Evolutionary conservation across 2,113 vertebrate genomes (phyloP).

Genomic region (Danionella cerebrum): DNA sequence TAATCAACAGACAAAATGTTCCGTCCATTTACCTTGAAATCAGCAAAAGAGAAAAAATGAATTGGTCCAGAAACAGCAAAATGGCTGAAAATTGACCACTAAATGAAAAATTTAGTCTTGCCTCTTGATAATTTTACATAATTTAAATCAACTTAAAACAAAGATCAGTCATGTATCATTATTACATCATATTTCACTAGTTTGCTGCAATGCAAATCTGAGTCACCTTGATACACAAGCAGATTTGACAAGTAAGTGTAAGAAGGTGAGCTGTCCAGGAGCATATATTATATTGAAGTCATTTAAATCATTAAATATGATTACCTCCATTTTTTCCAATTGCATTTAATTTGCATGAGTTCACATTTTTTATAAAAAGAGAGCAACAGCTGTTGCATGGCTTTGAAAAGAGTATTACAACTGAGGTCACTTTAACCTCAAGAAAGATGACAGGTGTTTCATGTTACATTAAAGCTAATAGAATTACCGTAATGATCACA

Average conservation of each 20-base stretch:
- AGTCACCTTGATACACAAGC: too few species aligned
- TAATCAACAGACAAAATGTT: conserved; percentile 98
- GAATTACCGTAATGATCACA: not conserved
- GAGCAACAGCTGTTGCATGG: not conserved
- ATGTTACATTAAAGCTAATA: not conserved
- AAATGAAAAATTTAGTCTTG: not conserved
- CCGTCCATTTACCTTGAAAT: conserved; percentile 85
- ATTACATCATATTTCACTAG: too few species aligned
- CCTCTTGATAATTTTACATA: not conserved
- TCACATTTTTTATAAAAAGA: not conserved
- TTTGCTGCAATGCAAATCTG: too few species aligned
- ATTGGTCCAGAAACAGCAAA: not conserved
- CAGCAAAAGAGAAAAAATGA: not conserved
- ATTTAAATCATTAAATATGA: not conserved
- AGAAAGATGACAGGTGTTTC: not conserved
- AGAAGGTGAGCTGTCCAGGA: too few species aligned
- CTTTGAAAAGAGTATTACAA: not conserved
- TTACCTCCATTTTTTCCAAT: not conserved
- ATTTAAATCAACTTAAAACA: not conserved
- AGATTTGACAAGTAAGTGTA: too few species aligned
- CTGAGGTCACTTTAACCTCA: not conserved
- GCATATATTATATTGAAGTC: too few species aligned
- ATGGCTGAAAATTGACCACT: not conserved
- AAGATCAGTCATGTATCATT: not conserved
- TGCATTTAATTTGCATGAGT: not conserved